Percentiles rank a stretch among this genome's conserved stretches.
Evolutionary conservation across 2,888 invertebrate genomes (phyloP).

Genomic region (Mesoligia furuncula): DNA sequence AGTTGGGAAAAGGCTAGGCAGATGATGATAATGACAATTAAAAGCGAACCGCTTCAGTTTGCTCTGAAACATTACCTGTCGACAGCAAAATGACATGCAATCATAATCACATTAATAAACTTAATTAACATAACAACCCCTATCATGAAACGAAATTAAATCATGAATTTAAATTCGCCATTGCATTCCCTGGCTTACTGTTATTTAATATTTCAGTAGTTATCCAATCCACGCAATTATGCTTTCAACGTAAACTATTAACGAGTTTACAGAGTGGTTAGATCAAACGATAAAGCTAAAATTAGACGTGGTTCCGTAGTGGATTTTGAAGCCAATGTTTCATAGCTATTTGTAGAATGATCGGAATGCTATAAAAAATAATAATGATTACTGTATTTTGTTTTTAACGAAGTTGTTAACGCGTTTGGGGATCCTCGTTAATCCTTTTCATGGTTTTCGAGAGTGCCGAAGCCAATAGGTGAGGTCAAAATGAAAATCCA

Average conservation of each 20-base stretch:
- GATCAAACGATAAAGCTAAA: constrained; percentile 40
- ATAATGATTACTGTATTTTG: not conserved
- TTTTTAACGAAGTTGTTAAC: not conserved
- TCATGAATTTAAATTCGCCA: constrained; percentile 24
- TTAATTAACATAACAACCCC: constrained; percentile 8
- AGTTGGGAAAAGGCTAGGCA: too few relatives aligned
- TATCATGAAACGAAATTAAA: constrained; percentile 6
- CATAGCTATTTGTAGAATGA: constrained; percentile 14
- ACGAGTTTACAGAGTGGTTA: constrained; percentile 20
- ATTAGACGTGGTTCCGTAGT: constrained; percentile 33
- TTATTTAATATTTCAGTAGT: constrained; percentile 39
- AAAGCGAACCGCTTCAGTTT: too few relatives aligned
- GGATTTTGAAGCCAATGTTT: constrained; percentile 15
- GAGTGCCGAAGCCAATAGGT: too few relatives aligned
- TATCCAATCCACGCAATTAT: constrained; percentile 12
- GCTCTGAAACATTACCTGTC: not conserved
- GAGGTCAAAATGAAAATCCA: too few relatives aligned
- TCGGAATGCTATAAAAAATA: not conserved
- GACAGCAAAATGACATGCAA: not conserved
- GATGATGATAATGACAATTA: too few relatives aligned
- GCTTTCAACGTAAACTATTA: constrained; percentile 49
- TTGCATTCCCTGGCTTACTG: not conserved
- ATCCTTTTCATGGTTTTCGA: not conserved
- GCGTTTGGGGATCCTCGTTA: not conserved
- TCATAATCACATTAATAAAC: not conserved